Evolutionary conservation across 2,797 vertebrate species (phyloP), one percentile per base, ranked within the genome.

Genomic region (Myotis findleyi): DNA sequence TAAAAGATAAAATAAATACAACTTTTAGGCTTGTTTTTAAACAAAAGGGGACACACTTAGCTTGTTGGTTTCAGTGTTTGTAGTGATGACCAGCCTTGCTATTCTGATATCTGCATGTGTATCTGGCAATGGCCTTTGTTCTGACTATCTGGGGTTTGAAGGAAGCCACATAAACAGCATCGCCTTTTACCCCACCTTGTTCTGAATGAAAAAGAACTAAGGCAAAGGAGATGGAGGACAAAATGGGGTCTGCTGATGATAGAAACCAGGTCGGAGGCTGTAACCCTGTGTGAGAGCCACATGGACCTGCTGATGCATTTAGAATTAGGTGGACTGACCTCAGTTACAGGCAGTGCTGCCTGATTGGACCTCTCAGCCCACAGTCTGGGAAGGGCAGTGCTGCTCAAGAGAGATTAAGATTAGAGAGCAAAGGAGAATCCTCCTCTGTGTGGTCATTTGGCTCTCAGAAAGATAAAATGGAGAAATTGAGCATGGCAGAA

Each of bases 361-460:
- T 1, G 2, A 51, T 51, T 59, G 21, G 11, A 16, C 1, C 1
- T 8, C 55, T 18, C 6, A 0, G 2, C 2, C 14, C 20, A 33
- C 1, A 4, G 21, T n/a, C 13, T 73, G 5, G 30, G 44, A 66
- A 85, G 6, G 11, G 44, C 4, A 0, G 11, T 36, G 9, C 14
- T 82, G 41, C 62, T 21, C 51, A 38, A 6, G 25, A 7, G 21
- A 88, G 62, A 41, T 20, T 20, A 33, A 38, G 18, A 21, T 16
- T 30, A 6, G 25, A 91, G 77, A 89, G 4, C 44, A 49, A 7
- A 49, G 18, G 51, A 38, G 13, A 21, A 27, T 57, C 33, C 47
- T 87, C 23, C 23, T 49, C 17, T 23, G 25, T 53, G 1, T 14
- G 13, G 30, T 20, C 10, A 76, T 1, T 64, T 89, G 82, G 36